Conservation (phyloP, 2,888 invertebrate genomes). For the Caenorhabditis macrosperma region DNA sequence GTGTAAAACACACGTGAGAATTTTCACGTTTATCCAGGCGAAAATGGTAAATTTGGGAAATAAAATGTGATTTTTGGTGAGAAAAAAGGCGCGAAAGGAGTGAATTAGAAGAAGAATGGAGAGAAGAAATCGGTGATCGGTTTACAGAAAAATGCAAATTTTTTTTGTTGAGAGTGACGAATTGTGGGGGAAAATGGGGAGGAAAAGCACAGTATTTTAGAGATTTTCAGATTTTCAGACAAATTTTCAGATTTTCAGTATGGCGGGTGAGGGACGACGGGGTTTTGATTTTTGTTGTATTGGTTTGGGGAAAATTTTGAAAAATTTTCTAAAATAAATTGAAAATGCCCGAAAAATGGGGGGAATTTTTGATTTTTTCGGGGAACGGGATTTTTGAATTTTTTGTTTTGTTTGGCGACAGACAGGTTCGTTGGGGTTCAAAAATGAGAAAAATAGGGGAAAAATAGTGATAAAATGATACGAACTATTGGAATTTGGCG, state of each 20-base stretch:
- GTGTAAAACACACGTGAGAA: background rate
- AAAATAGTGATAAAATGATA: too few relatives aligned
- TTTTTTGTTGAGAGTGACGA: too few relatives aligned
- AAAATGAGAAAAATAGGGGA: background rate
- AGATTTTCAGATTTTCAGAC: too few relatives aligned
- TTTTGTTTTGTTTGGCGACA: constrained; percentile 4
- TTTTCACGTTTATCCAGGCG: background rate
- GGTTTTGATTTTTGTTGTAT: background rate
- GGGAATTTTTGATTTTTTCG: background rate
- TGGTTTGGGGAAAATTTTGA: background rate
- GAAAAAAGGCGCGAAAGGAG: constrained; percentile 5
- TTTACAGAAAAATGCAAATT: constrained; percentile 6
- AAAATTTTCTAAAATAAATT: background rate
- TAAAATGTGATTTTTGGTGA: background rate
- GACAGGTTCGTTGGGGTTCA: too few relatives aligned
- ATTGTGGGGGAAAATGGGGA: too few relatives aligned
- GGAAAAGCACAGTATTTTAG: constrained; percentile 1
- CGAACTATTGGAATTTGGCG: constrained; percentile 24
- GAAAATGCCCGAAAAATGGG: background rate
- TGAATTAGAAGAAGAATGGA: background rate
- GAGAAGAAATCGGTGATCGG: background rate
- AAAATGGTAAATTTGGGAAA: background rate
- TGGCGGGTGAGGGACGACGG: background rate
- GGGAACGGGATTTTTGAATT: background rate
- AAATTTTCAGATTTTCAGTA: background rate